phyloP scores from a whole-genome alignment of 2,888 invertebrate species.

The Ischnura elegans region DNA sequence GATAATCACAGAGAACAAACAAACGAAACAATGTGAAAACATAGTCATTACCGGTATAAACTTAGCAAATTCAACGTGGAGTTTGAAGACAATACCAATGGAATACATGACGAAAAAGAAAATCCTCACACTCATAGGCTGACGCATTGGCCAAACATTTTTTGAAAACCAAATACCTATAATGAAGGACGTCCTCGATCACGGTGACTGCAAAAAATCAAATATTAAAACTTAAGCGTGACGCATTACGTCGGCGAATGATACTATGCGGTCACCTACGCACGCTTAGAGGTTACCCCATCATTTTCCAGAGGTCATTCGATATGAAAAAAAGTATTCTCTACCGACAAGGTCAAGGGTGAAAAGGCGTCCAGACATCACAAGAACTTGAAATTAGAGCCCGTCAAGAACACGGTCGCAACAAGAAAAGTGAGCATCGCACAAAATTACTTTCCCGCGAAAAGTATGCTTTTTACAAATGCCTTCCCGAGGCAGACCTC shows the following conservation, averaged over 20 bases:
- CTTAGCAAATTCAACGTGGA: neutral
- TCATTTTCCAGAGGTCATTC: neutral
- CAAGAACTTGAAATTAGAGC: neutral
- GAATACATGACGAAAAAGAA: neutral
- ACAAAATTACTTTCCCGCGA: neutral
- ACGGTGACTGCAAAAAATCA: neutral
- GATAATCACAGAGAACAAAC: too few relatives aligned
- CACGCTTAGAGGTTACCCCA: neutral
- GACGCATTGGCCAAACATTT: neutral
- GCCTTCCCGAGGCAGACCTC: neutral
- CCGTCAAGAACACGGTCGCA: neutral
- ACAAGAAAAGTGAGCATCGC: neutral
- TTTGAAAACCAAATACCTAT: neutral
- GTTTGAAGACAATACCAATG: neutral
- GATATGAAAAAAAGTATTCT: neutral
- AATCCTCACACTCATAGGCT: neutral
- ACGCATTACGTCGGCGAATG: neutral
- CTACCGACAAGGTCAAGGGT: slow-evolving; percentile 17
- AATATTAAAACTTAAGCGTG: neutral
- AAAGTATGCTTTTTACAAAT: neutral
- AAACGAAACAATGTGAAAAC: too few relatives aligned
- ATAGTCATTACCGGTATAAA: too few relatives aligned
- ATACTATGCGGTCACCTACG: neutral
- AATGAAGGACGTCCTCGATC: neutral
- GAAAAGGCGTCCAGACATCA: neutral